Evolutionary conservation across 2,113 vertebrate genomes (phyloP).

Genomic region (Chaetodon trifascialis): DNA sequence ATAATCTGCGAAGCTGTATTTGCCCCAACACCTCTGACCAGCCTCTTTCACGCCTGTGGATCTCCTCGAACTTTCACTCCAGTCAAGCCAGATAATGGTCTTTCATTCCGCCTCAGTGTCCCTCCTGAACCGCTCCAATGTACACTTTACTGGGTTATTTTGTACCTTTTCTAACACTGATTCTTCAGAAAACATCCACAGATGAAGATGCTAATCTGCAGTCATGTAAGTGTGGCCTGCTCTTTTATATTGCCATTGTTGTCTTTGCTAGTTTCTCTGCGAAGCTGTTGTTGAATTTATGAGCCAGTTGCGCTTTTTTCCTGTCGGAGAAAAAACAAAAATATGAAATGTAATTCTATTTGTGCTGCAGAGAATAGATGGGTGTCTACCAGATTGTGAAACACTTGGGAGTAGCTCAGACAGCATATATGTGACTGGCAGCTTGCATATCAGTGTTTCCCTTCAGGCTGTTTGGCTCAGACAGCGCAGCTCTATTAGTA

Average conservation of each 20-base stretch:
- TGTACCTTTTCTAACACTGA: constrained; percentile 70
- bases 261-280: too few relatives aligned
- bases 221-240: constrained; percentile 69
- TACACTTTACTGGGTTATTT: constrained; percentile 75
- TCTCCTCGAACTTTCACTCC: neutral
- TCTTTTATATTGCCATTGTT: neutral
- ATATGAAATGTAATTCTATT: neutral
- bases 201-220: constrained; percentile 56
- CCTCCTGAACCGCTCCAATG: constrained; percentile 58
- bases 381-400: constrained; percentile 26
- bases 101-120: neutral
- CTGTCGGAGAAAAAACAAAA: neutral
- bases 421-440: constrained; percentile 47
- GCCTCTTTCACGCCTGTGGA: constrained; percentile 3
- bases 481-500: constrained; percentile 7
- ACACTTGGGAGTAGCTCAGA: constrained; percentile 24
- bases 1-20: constrained; percentile 35
- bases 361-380: constrained; percentile 3
- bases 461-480: constrained; percentile 56
- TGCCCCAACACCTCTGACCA: neutral
- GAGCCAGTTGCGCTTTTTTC: neutral
- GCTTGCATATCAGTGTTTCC: constrained; percentile 39
- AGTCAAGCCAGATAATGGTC: constrained; percentile 23
- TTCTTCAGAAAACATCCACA: constrained; percentile 71
- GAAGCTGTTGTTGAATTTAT: neutral